A percentile compares a stretch with the other conserved stretches of the same genome.
Conservation (phyloP, 2,888 invertebrate genomes). For the Yponomeuta malinellus region DNA sequence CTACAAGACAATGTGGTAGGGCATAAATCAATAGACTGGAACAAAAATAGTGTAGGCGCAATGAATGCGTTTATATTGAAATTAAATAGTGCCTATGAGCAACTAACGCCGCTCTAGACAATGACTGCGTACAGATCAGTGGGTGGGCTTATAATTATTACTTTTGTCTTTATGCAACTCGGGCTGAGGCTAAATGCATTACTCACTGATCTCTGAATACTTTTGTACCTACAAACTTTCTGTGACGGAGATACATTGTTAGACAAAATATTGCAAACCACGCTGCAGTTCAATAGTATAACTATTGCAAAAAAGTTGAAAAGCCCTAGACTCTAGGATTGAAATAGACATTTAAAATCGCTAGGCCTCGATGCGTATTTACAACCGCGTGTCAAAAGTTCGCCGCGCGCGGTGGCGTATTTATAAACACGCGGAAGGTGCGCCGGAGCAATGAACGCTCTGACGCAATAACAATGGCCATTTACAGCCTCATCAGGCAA, state of each 20-base stretch:
- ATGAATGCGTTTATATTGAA: conserved; percentile 50
- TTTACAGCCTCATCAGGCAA: conserved; percentile 33
- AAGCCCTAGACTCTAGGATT: background rate
- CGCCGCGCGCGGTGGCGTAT: conserved; percentile 57
- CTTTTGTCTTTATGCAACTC: conserved; percentile 45
- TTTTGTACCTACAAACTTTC: background rate
- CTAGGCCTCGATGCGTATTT: conserved; percentile 36
- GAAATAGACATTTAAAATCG: background rate
- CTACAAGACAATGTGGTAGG: background rate
- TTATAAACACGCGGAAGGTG: conserved; percentile 69
- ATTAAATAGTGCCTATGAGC: conserved; percentile 45
- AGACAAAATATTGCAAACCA: background rate
- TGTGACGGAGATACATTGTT: background rate
- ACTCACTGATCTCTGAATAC: background rate
- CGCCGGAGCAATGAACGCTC: conserved; percentile 61
- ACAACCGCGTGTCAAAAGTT: conserved; percentile 65
- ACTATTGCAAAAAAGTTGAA: background rate
- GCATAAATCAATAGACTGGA: background rate
- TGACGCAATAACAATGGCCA: conserved; percentile 48
- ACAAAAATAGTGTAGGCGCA: conserved; percentile 49
- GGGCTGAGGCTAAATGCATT: background rate
- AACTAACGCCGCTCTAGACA: conserved; percentile 40
- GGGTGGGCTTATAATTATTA: conserved; percentile 56
- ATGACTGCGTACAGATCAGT: conserved; percentile 51
- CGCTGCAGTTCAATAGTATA: background rate